These are phyloP conservation scores for Magallana gigas DNA, from an alignment of 1,140 invertebrate species.

Conservation along the genomic window DNA sequence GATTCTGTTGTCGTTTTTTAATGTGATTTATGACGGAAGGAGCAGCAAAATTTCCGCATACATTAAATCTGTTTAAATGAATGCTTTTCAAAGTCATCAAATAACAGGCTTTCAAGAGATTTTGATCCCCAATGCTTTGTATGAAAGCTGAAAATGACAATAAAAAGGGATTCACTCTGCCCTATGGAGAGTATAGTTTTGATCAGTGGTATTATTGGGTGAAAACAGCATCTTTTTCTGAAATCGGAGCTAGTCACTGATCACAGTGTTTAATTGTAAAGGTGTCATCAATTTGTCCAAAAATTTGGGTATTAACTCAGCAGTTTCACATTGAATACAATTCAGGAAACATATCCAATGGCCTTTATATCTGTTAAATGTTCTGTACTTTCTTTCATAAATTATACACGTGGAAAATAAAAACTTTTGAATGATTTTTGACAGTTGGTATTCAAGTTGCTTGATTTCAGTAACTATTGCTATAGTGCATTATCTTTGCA, in stretches of 20 bases:
- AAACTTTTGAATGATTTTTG: background rate
- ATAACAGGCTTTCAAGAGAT: slow-evolving; percentile 14
- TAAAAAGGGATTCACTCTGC: background rate
- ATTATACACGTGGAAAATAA: background rate
- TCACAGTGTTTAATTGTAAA: background rate
- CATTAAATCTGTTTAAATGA: slow-evolving; percentile 7
- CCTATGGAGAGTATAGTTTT: background rate
- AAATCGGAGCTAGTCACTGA: background rate
- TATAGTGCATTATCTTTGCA: background rate
- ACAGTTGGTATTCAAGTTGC: background rate
- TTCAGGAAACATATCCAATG: background rate
- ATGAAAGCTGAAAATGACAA: background rate
- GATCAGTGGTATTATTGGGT: background rate
- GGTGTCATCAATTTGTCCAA: slow-evolving; percentile 29
- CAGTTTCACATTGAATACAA: slow-evolving; percentile 11
- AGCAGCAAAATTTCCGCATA: background rate
- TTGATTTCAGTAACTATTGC: background rate
- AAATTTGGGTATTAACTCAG: slow-evolving; percentile 2
- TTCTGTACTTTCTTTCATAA: slow-evolving; percentile 15
- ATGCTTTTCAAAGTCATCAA: slow-evolving; percentile 9
- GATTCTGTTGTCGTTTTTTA: background rate
- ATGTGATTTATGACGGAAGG: background rate
- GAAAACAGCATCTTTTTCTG: slow-evolving; percentile 20
- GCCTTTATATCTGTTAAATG: slow-evolving; percentile 28
- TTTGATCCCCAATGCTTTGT: slow-evolving; percentile 8